Percentiles rank a stretch among this genome's conserved stretches.
phyloP scores from a whole-genome alignment of 2,888 invertebrate species.

The Pandemis heparana region DNA sequence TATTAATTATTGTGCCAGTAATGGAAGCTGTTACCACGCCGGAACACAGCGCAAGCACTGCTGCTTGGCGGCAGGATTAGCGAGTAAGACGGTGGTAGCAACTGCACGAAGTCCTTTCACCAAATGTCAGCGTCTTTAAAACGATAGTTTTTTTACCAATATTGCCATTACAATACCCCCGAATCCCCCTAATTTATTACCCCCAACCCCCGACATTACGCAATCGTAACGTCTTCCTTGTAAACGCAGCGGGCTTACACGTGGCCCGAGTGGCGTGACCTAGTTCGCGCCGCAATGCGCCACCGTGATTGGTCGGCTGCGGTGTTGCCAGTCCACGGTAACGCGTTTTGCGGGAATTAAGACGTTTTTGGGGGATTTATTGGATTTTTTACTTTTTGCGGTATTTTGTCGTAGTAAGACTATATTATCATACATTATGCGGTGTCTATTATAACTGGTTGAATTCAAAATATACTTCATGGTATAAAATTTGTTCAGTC shows the following conservation, averaged over 20 bases:
- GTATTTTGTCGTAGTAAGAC: background rate
- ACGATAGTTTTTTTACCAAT: background rate
- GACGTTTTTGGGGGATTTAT: background rate
- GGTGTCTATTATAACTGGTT: too few species aligned
- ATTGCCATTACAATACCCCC: background rate
- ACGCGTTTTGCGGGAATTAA: slow-evolving; percentile 2
- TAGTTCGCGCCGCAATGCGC: slow-evolving; percentile 25
- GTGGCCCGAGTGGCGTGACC: slow-evolving; percentile 15
- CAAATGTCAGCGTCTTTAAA: too few species aligned
- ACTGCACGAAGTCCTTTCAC: too few species aligned
- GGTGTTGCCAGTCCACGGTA: slow-evolving; percentile 16
- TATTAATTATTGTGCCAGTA: too few species aligned
- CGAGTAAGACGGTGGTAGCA: too few species aligned
- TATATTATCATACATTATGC: too few species aligned
- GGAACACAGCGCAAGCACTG: too few species aligned
- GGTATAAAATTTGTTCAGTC: too few species aligned
- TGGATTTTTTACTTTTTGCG: background rate
- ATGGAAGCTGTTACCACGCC: too few species aligned
- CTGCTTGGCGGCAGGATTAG: too few species aligned
- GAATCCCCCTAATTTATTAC: background rate
- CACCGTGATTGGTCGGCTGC: slow-evolving; percentile 22
- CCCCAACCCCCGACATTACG: background rate
- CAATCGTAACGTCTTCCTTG: background rate
- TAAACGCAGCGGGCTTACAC: slow-evolving; percentile 10
- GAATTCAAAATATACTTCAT: too few species aligned